phyloP scores from a whole-genome alignment of 2,888 invertebrate genomes.

The Sesia bembeciformis region DNA sequence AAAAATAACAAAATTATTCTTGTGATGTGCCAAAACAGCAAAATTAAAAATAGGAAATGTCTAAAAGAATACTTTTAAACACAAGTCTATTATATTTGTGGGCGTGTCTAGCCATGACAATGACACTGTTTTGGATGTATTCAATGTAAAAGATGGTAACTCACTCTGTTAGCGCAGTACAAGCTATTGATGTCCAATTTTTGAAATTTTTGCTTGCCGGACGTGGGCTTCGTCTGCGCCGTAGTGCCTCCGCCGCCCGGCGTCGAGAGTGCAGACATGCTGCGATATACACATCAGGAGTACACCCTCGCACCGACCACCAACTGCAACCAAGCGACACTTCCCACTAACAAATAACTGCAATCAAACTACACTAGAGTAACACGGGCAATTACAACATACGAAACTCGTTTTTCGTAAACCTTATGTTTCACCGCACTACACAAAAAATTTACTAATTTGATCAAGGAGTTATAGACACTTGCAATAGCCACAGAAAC shows the following conservation, averaged over 20 bases:
- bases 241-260: conserved; percentile 77
- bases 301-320: conserved; percentile 66
- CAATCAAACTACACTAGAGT: conserved; percentile 25
- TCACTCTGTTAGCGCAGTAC: conserved; percentile 90
- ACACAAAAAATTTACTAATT: background rate
- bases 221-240: conserved; percentile 73
- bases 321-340: conserved; percentile 53
- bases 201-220: conserved; percentile 95
- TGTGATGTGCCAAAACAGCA: background rate
- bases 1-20: no score
- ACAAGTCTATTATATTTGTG: background rate
- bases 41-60: background rate
- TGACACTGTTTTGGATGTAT: conserved; percentile 1
- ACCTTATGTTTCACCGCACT: background rate
- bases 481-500: conserved; percentile 15
- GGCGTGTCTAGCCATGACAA: conserved; percentile 3
- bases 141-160: conserved; percentile 29
- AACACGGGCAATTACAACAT: background rate
- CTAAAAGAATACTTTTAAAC: background rate
- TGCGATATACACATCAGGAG: conserved; percentile 91
- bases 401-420: background rate
- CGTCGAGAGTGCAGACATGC: conserved; percentile 97
- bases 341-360: conserved; percentile 37
- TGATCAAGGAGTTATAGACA: background rate
- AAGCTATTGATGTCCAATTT: conserved; percentile 98